Percentiles rank a stretch among this genome's conserved stretches.
Evolutionary conservation across 1,140 invertebrate species (phyloP).

Genomic region (Heliconius himera): DNA sequence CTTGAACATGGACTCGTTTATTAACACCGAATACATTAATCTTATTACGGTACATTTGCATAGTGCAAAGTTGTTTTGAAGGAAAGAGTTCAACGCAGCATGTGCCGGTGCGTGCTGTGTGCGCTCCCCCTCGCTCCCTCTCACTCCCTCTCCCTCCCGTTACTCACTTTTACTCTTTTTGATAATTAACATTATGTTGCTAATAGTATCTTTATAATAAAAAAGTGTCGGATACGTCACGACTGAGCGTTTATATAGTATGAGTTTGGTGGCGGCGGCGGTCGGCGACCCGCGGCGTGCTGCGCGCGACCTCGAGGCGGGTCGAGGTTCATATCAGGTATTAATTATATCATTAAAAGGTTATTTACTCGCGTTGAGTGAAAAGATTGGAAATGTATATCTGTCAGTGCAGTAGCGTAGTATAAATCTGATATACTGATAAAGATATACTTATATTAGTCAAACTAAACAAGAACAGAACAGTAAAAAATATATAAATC

Average conservation of each 20-base stretch:
- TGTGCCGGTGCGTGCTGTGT: neutral
- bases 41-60: neutral
- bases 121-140: neutral
- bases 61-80: neutral
- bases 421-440: too few species aligned
- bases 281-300: neutral
- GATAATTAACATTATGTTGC: neutral
- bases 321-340: too few species aligned
- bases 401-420: too few species aligned
- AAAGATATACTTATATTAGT: too few species aligned
- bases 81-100: slow-evolving; percentile 36
- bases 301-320: neutral
- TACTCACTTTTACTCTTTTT: neutral
- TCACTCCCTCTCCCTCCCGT: neutral
- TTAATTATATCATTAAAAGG: too few species aligned
- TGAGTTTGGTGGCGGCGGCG: neutral
- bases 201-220: neutral
- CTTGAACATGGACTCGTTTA: too few species aligned
- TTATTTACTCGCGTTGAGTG: too few species aligned
- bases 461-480: too few species aligned
- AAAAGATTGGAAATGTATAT: too few species aligned
- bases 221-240: neutral
- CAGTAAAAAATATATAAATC: too few species aligned
- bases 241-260: neutral
- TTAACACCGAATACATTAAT: neutral